phyloP scores from a whole-genome alignment of 2,888 invertebrate genomes.

The Linnaemya vulpina region DNA sequence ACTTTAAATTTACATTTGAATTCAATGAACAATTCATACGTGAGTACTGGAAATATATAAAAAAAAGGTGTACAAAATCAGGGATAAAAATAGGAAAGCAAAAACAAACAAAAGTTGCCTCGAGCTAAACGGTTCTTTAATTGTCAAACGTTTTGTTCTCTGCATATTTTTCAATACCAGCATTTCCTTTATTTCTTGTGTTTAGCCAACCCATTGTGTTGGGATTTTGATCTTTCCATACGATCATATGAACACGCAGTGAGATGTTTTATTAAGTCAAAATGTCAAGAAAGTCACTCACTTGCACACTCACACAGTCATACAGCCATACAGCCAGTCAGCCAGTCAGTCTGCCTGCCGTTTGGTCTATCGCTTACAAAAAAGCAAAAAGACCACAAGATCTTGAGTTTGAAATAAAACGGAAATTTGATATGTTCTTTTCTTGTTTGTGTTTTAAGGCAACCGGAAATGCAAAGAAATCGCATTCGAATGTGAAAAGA shows the following conservation, averaged over 20 bases:
- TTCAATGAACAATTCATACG: constrained; percentile 66
- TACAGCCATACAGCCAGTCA: background rate
- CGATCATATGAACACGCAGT: constrained; percentile 56
- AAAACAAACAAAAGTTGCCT: constrained; percentile 39
- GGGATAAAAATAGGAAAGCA: constrained; percentile 28
- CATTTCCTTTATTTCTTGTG: constrained; percentile 10
- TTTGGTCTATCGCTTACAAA: constrained; percentile 7
- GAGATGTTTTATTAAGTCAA: constrained; percentile 65
- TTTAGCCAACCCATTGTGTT: constrained; percentile 41
- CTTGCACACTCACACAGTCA: background rate
- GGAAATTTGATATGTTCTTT: constrained; percentile 67
- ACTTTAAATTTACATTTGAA: constrained; percentile 46
- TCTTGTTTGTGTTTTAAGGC: background rate
- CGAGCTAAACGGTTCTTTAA: constrained; percentile 61
- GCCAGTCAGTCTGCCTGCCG: background rate
- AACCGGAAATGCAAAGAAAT: constrained; percentile 64
- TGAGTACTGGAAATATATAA: constrained; percentile 12
- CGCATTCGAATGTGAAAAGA: background rate
- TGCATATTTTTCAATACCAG: constrained; percentile 37
- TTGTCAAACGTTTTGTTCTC: constrained; percentile 48
- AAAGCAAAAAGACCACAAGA: constrained; percentile 42
- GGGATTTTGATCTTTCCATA: constrained; percentile 65
- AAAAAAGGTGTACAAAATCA: constrained; percentile 40
- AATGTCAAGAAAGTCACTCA: constrained; percentile 68
- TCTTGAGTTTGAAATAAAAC: constrained; percentile 45